Evolutionary conservation across 2,113 vertebrate species (phyloP), one percentile per base, ranked within the genome.

Genomic region (Cromileptes altivelis): DNA sequence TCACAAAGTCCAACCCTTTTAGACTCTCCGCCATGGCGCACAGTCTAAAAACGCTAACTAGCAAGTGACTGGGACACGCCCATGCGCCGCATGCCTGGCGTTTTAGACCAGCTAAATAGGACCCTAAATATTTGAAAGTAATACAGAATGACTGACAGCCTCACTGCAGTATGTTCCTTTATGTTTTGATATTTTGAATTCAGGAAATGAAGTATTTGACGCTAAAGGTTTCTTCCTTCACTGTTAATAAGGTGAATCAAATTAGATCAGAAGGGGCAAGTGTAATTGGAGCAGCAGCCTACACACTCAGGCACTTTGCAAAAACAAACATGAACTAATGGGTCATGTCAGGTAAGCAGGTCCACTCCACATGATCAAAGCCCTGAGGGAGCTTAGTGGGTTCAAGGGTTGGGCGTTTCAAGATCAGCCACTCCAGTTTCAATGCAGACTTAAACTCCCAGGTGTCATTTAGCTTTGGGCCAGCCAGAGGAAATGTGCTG

Each of bases 401-500:
- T 58, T 78, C 23, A 69, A 17, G 45, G 64, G 19, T 64, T n/a
- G 62, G 27, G 82, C 4, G 0, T 37, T 81, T 75, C 21, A 53
- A 70, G 23, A 75, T 74, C 68, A 56, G n/a, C 57, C 30, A 3
- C 55, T 64, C 63, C 25, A 58, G 42, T 75, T 49, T 81, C 45
- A 72, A 64, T 62, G 64, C 9, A 1, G 52, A 75, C 68, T 70
- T 55, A 53, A 79, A 72, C 21, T 78, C 53, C 12, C 17, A 70
- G 58, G 61, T 80, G 78, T 50, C 70, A 21, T 86, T 76, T 63
- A 53, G 75, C 63, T 78, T 70, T 70, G 75, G 50, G 67, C 52
- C 0, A 1, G 15, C 60, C 45, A 5, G 30, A 75, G 80, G 77
- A 81, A 74, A 62, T 37, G 85, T 73, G 50, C 64, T 75, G 47